These are phyloP conservation scores for Portevinia maculata DNA, from an alignment of 2,888 invertebrate species.

Conservation along the genomic window DNA sequence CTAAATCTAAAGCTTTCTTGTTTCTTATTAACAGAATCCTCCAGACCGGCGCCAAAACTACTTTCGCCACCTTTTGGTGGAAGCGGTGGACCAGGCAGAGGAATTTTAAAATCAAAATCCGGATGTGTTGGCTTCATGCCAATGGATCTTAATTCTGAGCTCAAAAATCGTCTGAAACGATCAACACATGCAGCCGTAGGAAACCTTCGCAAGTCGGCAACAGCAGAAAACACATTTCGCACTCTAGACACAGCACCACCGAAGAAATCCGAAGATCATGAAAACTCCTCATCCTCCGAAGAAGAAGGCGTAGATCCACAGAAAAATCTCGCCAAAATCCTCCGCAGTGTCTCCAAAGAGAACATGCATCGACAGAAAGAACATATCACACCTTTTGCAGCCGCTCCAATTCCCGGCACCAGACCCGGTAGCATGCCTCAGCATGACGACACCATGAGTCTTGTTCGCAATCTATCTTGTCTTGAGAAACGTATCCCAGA, in stretches of 20 bases:
- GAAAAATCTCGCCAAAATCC: slow-evolving; percentile 79
- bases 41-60: slow-evolving; percentile 61
- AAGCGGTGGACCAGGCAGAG: slow-evolving; percentile 76
- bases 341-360: slow-evolving; percentile 80
- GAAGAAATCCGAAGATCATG: slow-evolving; percentile 44
- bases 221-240: slow-evolving; percentile 77
- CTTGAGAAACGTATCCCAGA: slow-evolving; percentile 77
- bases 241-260: slow-evolving; percentile 29
- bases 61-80: slow-evolving; percentile 66
- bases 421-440: slow-evolving; percentile 67
- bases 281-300: slow-evolving; percentile 70
- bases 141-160: slow-evolving; percentile 81
- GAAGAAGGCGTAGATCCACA: slow-evolving; percentile 77
- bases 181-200: slow-evolving; percentile 81
- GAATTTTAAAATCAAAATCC: slow-evolving; percentile 80
- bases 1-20: slow-evolving; percentile 1
- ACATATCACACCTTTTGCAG: slow-evolving; percentile 47
- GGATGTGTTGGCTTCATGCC: slow-evolving; percentile 81
- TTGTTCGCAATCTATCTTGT: slow-evolving; percentile 81
- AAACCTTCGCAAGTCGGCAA: slow-evolving; percentile 81
- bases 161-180: slow-evolving; percentile 81
- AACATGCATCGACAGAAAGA: slow-evolving; percentile 75
- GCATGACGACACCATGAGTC: slow-evolving; percentile 81
- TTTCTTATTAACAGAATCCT: slow-evolving; percentile 48
- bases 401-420: slow-evolving; percentile 23